Evolutionary conservation across 2,888 invertebrate species (phyloP).

Genomic region (Drosophila antonietae): DNA sequence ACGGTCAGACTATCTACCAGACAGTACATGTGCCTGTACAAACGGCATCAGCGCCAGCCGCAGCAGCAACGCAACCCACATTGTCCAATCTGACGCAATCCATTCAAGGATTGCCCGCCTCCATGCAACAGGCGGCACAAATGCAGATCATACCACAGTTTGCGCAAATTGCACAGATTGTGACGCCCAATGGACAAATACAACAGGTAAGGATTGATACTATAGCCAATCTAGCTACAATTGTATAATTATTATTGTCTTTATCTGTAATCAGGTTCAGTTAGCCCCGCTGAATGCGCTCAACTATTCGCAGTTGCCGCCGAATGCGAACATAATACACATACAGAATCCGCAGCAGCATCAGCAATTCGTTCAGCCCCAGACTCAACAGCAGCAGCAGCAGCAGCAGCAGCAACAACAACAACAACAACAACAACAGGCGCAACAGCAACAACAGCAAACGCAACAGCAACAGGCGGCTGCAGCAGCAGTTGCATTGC

Average conservation of each 20-base stretch:
- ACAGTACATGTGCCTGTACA: constrained; percentile 97
- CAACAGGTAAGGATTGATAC: constrained; percentile 88
- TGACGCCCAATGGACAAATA: constrained; percentile 95
- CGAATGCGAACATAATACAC: constrained; percentile 83
- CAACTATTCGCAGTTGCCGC: constrained; percentile 81
- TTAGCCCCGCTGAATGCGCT: constrained; percentile 88
- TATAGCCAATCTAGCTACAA: too few species aligned
- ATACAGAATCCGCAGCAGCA: constrained; percentile 81
- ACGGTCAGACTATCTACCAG: constrained; percentile 96
- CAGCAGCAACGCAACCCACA: constrained; percentile 84
- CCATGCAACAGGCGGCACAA: constrained; percentile 82
- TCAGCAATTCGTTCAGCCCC: constrained; percentile 55
- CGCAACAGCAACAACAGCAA: constrained; percentile 60
- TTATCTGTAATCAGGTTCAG: constrained; percentile 89
- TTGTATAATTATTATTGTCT: not conserved
- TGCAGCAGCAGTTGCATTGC: constrained; percentile 19
- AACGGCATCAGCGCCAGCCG: constrained; percentile 86
- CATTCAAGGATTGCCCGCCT: constrained; percentile 85
- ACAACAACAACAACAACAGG: constrained; percentile 58
- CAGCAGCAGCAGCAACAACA: too few species aligned
- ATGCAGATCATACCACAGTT: constrained; percentile 93
- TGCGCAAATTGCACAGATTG: constrained; percentile 92
- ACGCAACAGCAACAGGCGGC: constrained; percentile 62
- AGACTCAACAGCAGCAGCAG: constrained; percentile 58
- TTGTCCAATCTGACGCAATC: constrained; percentile 86